phyloP scores from a whole-genome alignment of 2,888 invertebrate species.

The Itoplectis maculator region DNA sequence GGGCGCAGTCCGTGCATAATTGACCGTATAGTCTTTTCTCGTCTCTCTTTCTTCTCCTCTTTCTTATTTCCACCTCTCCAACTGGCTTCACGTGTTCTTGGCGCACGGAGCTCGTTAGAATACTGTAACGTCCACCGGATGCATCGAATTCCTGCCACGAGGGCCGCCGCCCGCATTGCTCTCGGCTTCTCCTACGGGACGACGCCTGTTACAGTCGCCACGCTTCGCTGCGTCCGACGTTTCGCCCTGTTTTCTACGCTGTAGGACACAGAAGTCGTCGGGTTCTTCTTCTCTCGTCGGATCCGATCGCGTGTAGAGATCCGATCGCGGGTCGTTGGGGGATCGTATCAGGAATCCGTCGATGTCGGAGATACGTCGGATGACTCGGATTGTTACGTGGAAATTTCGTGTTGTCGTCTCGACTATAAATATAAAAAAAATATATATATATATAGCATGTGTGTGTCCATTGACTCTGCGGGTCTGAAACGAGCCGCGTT shows the following conservation, averaged over 20 bases:
- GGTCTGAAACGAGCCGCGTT: background rate
- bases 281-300: no score
- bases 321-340: background rate
- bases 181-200: constrained; percentile 30
- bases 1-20: constrained; percentile 57
- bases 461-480: background rate
- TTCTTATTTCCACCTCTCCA: constrained; percentile 42
- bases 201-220: constrained; percentile 53
- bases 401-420: constrained; percentile 15
- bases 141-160: constrained; percentile 60
- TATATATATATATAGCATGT: background rate
- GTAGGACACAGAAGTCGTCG: background rate
- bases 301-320: no score
- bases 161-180: constrained; percentile 50
- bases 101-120: constrained; percentile 9
- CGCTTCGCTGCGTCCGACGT: constrained; percentile 48
- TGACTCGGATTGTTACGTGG: background rate
- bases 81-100: background rate
- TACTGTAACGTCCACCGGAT: constrained; percentile 58
- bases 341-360: background rate
- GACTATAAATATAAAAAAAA: constrained; percentile 28
- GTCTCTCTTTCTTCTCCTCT: constrained; percentile 32
- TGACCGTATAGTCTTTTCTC: constrained; percentile 24
- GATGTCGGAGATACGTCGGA: constrained; percentile 1
- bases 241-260: constrained; percentile 39